Evolutionary conservation across 2,797 vertebrate genomes (phyloP).

Genomic region (Tamandua tetradactyla): DNA sequence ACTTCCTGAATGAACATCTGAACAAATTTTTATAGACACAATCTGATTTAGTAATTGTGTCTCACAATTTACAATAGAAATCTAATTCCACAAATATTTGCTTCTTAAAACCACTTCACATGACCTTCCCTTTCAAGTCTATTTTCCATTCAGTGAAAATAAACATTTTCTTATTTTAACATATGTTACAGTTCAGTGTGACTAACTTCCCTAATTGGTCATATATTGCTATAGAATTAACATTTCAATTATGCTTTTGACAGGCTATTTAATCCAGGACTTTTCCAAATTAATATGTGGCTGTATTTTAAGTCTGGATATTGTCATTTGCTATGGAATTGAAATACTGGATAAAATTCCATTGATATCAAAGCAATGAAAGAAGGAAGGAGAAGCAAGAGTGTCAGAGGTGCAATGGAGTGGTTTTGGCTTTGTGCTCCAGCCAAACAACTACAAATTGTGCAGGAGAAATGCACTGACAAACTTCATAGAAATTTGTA

Average conservation of each 20-base stretch:
- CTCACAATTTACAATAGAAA: conserved; percentile 3
- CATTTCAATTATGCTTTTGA: conserved; percentile 59
- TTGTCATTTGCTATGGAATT: conserved; percentile 41
- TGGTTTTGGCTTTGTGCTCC: conserved; percentile 41
- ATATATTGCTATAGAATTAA: conserved; percentile 61
- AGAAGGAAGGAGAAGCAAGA: neutral
- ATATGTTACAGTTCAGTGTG: conserved; percentile 2
- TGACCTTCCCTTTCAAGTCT: neutral
- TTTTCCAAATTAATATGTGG: conserved; percentile 52
- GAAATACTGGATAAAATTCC: conserved; percentile 47
- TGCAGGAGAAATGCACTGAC: conserved; percentile 44
- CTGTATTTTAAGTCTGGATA: conserved; percentile 59
- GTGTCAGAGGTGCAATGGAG: neutral
- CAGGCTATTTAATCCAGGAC: conserved; percentile 69
- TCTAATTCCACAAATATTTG: neutral
- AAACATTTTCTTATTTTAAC: conserved; percentile 59
- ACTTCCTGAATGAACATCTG: neutral
- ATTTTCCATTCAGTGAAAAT: conserved; percentile 15
- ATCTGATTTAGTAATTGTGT: conserved; percentile 2
- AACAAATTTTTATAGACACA: neutral
- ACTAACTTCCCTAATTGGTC: neutral
- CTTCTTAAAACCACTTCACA: neutral
- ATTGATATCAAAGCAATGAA: neutral
- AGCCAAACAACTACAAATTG: conserved; percentile 45
- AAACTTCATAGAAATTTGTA: conserved; percentile 53